Percentiles rank a stretch among this genome's conserved stretches.
Evolutionary conservation across 2,888 invertebrate species (phyloP).

Genomic region (Leptinotarsa haldemani): DNA sequence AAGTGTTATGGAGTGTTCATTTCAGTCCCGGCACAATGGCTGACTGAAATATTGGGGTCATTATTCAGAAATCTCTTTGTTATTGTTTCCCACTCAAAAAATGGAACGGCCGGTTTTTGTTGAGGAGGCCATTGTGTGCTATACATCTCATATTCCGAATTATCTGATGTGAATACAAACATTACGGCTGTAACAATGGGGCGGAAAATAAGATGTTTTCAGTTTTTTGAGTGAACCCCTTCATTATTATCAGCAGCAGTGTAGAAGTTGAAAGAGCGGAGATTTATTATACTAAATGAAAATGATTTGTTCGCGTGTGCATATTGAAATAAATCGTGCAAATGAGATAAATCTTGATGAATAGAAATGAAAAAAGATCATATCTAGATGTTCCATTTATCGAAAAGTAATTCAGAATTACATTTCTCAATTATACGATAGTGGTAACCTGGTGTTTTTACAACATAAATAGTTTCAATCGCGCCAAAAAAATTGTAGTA

Average conservation of each 20-base stretch:
- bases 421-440: too few relatives aligned
- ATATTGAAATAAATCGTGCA: background rate
- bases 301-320: background rate
- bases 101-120: slow-evolving; percentile 39
- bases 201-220: slow-evolving; percentile 40
- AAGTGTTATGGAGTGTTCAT: slow-evolving; percentile 52
- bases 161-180: slow-evolving; percentile 39
- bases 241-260: slow-evolving; percentile 24
- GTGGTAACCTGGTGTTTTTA: too few relatives aligned
- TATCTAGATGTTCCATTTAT: too few relatives aligned
- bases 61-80: slow-evolving; percentile 55
- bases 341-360: too few relatives aligned
- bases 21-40: slow-evolving; percentile 55
- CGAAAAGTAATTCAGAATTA: too few relatives aligned
- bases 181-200: slow-evolving; percentile 38
- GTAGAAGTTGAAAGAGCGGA: slow-evolving; percentile 15
- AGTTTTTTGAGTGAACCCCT: slow-evolving; percentile 32
- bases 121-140: slow-evolving; percentile 40
- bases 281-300: slow-evolving; percentile 21
- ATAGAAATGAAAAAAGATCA: too few relatives aligned
- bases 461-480: too few relatives aligned
- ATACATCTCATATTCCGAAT: slow-evolving; percentile 43
- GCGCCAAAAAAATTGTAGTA: too few relatives aligned
- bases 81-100: slow-evolving; percentile 48
- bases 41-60: slow-evolving; percentile 58